phyloP scores from a whole-genome alignment of 53 echinoderm and acorn worm species.

The Antedon mediterranea region DNA sequence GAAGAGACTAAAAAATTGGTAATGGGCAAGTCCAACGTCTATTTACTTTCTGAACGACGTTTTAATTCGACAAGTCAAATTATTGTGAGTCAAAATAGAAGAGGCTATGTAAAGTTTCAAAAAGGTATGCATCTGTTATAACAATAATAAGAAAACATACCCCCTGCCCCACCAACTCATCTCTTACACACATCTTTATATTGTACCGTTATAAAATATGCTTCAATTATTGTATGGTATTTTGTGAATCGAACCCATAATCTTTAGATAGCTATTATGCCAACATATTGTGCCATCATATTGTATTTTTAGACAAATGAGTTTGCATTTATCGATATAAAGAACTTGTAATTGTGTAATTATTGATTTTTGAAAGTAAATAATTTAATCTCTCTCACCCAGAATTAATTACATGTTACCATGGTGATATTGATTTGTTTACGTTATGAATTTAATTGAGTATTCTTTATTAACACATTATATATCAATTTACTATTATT shows the following conservation, averaged over 20 bases:
- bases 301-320: too few species aligned
- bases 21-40: neutral
- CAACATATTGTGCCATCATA: too few species aligned
- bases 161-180: too few species aligned
- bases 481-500: neutral
- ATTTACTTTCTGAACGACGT: neutral
- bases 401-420: neutral
- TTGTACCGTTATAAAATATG: too few species aligned
- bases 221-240: too few species aligned
- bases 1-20: neutral
- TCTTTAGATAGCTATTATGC: too few species aligned
- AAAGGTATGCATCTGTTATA: neutral
- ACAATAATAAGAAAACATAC: too few species aligned
- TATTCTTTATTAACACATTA: neutral
- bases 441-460: neutral
- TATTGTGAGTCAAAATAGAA: neutral
- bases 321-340: neutral
- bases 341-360: neutral
- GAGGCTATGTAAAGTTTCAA: neutral
- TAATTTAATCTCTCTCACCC: neutral
- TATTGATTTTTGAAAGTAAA: neutral
- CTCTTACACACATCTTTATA: too few species aligned
- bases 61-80: neutral
- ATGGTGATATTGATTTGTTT: too few species aligned
- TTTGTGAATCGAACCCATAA: too few species aligned